A percentile compares a stretch with the other conserved stretches of the same genome.
Evolutionary conservation across 1,140 invertebrate species (phyloP).

Genomic region (Antheraea mylitta): DNA sequence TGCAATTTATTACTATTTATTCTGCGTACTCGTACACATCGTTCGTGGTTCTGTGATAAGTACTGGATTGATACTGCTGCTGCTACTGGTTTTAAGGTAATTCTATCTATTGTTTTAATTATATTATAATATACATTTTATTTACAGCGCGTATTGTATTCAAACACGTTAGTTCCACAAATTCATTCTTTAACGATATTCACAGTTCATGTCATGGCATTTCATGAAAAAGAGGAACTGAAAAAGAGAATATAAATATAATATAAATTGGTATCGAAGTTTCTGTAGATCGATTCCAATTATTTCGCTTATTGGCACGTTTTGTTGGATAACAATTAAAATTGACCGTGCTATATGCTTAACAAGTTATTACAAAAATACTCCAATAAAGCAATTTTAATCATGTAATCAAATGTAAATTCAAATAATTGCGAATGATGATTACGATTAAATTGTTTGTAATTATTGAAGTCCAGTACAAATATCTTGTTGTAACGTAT

Average conservation of each 20-base stretch:
- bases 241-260: too few relatives aligned
- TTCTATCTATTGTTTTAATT: neutral
- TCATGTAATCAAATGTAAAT: neutral
- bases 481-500: neutral
- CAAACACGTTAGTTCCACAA: neutral
- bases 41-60: neutral
- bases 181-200: neutral
- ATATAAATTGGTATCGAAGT: too few relatives aligned
- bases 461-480: neutral
- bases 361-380: too few relatives aligned
- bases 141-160: neutral
- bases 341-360: too few relatives aligned
- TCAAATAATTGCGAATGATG: neutral
- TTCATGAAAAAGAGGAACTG: too few relatives aligned
- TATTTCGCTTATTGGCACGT: too few relatives aligned
- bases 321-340: too few relatives aligned
- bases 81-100: neutral
- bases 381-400: too few relatives aligned
- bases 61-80: neutral
- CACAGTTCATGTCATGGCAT: neutral
- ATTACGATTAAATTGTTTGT: neutral
- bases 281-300: too few relatives aligned
- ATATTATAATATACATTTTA: neutral
- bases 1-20: neutral
- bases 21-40: neutral